Evolutionary conservation across 2,113 vertebrate genomes (phyloP), one percentile per base, ranked within the genome.

Genomic region (Leiothrix lutea): DNA sequence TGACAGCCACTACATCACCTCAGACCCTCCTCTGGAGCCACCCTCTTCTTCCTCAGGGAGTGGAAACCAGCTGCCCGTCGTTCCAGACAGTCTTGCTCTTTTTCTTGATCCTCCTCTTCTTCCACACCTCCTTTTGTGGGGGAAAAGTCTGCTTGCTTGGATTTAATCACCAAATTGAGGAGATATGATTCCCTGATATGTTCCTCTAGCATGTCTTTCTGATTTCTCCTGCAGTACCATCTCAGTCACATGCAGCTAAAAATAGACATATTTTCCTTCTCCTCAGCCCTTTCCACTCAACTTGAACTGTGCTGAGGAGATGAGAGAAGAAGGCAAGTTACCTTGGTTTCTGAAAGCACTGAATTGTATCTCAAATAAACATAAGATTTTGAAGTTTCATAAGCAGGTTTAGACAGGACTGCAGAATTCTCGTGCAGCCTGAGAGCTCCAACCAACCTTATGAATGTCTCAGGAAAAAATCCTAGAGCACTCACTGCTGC

Each of bases 211-310:
- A 5, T 58, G 60, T 79, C 70, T 60, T 65, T 65, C 58, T 69
- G 58, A 77, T 88, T 94, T 77, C 50, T 92, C 47, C 62, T 80
- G 82, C 67, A 86, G 40, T 65, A 60, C 25, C 16, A 61, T 57
- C 60, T 86, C 72, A 42, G 72, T 57, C 80, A 42, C 60, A 29
- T 23, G 26, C n/a, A 74, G 80, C 83, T 96, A 92, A 96, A 96
- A 94, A 92, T 62, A 94, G 91, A 58, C 19, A 11, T 29, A 15
- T 88, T 91, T 91, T 58, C 28, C 50, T 80, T 60, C 26, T 71
- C 21, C 33, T 83, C 89, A 58, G 77, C 35, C 80, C 67, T 91
- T 92, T 89, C 58, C 64, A 58, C 54, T 91, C 67, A 86, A n/a
- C 62, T 64, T 85, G 71, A 88, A 40, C 62, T 70, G 45, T 73